phyloP scores from a whole-genome alignment of 1,140 invertebrate genomes.

The Ericerus pela region DNA sequence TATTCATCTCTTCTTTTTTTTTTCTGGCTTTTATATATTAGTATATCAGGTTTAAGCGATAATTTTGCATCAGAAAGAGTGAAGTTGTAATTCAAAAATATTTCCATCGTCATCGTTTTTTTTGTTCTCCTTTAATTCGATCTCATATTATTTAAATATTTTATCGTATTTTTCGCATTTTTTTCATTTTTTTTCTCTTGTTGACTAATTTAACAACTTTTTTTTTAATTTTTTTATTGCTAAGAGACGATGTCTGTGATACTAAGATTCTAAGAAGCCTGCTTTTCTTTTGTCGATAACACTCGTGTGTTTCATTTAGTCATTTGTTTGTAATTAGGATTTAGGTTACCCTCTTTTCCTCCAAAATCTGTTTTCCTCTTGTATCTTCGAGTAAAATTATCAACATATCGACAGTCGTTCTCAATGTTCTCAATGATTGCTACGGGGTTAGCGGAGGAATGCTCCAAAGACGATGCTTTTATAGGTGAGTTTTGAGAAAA shows the following conservation, averaged over 20 bases:
- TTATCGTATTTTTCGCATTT: too few relatives aligned
- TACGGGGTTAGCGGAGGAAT: not conserved
- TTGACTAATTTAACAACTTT: conserved; percentile 9
- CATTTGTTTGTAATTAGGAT: not conserved
- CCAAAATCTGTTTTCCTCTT: not conserved
- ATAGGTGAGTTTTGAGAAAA: not conserved
- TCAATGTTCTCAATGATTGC: not conserved
- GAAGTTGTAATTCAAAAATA: too few relatives aligned
- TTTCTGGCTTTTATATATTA: not conserved
- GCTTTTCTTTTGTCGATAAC: conserved; percentile 5
- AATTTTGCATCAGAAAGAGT: too few relatives aligned
- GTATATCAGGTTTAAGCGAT: not conserved
- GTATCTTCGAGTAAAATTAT: too few relatives aligned
- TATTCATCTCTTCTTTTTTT: too few relatives aligned
- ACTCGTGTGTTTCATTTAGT: conserved; percentile 5
- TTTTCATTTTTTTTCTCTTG: too few relatives aligned
- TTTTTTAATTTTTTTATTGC: too few relatives aligned
- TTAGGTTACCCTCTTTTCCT: not conserved
- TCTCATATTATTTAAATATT: conserved; percentile 6
- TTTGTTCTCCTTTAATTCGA: conserved; percentile 6
- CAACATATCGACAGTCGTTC: not conserved
- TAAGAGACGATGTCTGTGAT: conserved; percentile 5
- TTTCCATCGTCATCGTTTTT: too few relatives aligned
- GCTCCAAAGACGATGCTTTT: not conserved
- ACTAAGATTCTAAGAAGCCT: conserved; percentile 1